Percentiles rank a stretch among this genome's conserved stretches.
phyloP scores from a whole-genome alignment of 2,113 vertebrate genomes.

The Cinclus mexicanus region DNA sequence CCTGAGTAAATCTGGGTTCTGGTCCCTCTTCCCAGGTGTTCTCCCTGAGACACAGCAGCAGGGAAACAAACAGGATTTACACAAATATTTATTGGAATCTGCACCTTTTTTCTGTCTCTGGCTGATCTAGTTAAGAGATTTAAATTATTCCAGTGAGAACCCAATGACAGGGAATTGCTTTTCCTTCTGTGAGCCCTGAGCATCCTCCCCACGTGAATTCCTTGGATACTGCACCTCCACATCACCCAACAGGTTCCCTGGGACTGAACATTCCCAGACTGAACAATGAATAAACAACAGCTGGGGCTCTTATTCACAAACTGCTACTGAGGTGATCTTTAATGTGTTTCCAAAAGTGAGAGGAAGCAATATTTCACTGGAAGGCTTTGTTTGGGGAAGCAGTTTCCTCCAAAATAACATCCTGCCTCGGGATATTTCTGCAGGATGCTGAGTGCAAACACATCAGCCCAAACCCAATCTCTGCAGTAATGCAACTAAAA shows the following conservation, averaged over 20 bases:
- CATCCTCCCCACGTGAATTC: background rate
- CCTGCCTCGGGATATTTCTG: background rate
- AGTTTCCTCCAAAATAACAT: conserved; percentile 12
- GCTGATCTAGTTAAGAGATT: background rate
- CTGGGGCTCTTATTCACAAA: background rate
- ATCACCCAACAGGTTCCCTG: background rate
- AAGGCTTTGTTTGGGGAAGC: background rate
- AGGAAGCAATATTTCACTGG: conserved; percentile 21
- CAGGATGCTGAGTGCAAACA: conserved; percentile 7
- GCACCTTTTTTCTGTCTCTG: background rate
- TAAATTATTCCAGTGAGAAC: background rate
- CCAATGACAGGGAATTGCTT: background rate
- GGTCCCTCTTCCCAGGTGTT: conserved; percentile 93
- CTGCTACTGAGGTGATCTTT: background rate
- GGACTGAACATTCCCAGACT: background rate
- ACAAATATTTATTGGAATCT: background rate
- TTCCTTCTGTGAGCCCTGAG: background rate
- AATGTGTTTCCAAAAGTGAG: background rate
- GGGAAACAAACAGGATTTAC: background rate
- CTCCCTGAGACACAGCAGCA: conserved; percentile 75
- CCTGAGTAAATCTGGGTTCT: conserved; percentile 92
- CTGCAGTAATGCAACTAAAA: background rate
- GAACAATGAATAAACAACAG: conserved; percentile 11
- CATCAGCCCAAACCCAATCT: background rate
- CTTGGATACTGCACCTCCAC: background rate